Base-by-base conservation (phyloP, 2,888 invertebrate species). In the Apodemia mormo region DNA sequence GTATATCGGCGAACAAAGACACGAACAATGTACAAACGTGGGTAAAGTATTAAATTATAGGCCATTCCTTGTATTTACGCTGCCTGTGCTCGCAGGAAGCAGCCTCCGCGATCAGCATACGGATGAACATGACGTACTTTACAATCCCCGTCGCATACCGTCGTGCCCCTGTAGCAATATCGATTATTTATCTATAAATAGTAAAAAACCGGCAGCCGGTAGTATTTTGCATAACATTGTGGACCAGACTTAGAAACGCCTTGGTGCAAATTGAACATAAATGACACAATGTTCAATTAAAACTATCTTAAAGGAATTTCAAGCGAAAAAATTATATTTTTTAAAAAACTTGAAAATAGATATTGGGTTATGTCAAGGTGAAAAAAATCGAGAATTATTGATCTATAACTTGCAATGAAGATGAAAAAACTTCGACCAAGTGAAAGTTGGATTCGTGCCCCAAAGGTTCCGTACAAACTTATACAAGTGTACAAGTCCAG, bases 61-160 rank as follows among this genome's bases (percentile, higher is more conserved):
- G 40, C 37, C 61, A 65, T 65, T 79, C 74, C 82, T 82, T 76
- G 80, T 72, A 67, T 76, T 75, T 80, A 79, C 82, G 83, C 84
- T 83, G 82, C 76, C 77, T 76, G 77, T 77, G 79, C 72, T 78
- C 80, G 81, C 91, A 89, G 92, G 92, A 92, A 92, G 80, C 87
- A 83, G 83, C 82, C 84, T 84, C 86, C 84, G 89, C 88, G 88
- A 76, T 76, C 82, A 76, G 92, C 85, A 92, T 92, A 92, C 86
- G 88, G 86, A 92, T 92, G 86, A 91, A 88, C 83, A 77, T 82
- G 84, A 85, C 86, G 85, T 84, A 83, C 83, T 85, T 84, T 81
- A 72, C 75, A 76, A 74, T 77, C 77, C 76, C 74, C 45, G 79
- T 45, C 45, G 45, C 45, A 45, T 45, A 73, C 78, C 81, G 80